These are phyloP conservation scores for Schrankia costaestrigalis DNA, from an alignment of 2,888 invertebrate species.

Conservation along the genomic window DNA sequence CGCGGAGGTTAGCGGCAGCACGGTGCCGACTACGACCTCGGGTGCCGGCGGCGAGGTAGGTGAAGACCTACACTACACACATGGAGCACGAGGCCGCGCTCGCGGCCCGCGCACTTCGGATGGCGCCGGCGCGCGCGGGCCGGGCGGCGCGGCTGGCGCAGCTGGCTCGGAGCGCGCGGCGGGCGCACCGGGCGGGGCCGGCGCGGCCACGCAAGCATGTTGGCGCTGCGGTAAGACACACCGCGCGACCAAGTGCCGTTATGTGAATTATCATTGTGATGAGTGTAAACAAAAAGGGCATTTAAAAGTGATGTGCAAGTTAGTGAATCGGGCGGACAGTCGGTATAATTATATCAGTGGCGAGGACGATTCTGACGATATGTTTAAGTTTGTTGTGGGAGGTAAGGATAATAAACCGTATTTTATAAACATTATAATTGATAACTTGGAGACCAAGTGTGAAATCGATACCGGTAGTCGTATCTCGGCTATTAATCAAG, in stretches of 20 bases:
- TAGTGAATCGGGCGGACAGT: slow-evolving; percentile 4
- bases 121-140: too few relatives aligned
- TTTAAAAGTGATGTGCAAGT: slow-evolving; percentile 28
- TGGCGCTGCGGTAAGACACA: slow-evolving; percentile 22
- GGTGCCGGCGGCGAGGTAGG: too few relatives aligned
- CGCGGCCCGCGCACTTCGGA: too few relatives aligned
- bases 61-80: too few relatives aligned
- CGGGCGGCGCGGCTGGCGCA: too few relatives aligned
- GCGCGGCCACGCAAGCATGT: not conserved
- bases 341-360: slow-evolving; percentile 1
- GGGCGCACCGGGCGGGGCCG: not conserved
- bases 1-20: too few relatives aligned
- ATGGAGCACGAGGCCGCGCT: too few relatives aligned
- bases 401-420: slow-evolving; percentile 2
- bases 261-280: slow-evolving; percentile 24
- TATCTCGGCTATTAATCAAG: slow-evolving; percentile 5
- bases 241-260: slow-evolving; percentile 28
- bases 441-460: not conserved
- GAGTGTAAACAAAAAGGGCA: slow-evolving; percentile 25
- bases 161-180: not conserved
- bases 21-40: too few relatives aligned
- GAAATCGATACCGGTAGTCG: too few relatives aligned
- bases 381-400: not conserved
- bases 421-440: not conserved
- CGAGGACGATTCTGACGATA: not conserved